Evolutionary conservation across 1,140 invertebrate genomes (phyloP).

Genomic region (Drosophila biarmipes): DNA sequence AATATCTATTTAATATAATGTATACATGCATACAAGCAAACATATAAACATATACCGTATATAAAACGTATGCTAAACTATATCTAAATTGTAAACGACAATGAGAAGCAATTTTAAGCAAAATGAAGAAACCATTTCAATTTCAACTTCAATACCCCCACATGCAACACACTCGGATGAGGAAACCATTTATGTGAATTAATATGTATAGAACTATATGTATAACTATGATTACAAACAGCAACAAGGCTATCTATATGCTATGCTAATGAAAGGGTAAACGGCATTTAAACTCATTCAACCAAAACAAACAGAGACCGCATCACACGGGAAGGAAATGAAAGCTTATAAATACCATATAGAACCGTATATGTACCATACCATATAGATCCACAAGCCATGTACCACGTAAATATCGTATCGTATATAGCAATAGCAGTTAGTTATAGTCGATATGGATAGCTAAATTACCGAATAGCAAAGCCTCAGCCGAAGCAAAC

Average conservation of each 20-base stretch:
- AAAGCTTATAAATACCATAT: slow-evolving; percentile 73
- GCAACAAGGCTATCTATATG: slow-evolving; percentile 63
- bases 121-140: slow-evolving; percentile 71
- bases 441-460: slow-evolving; percentile 42
- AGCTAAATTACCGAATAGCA: slow-evolving; percentile 45
- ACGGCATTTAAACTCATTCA: slow-evolving; percentile 77
- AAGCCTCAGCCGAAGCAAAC: slow-evolving; percentile 55
- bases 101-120: slow-evolving; percentile 80
- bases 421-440: slow-evolving; percentile 78
- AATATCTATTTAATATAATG: slow-evolving; percentile 56
- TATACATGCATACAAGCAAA: slow-evolving; percentile 43
- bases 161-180: slow-evolving; percentile 54
- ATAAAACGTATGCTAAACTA: slow-evolving; percentile 59
- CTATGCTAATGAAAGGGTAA: slow-evolving; percentile 78
- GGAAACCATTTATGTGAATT: slow-evolving; percentile 33
- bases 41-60: slow-evolving; percentile 52
- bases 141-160: slow-evolving; percentile 60
- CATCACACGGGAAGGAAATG: slow-evolving; percentile 18
- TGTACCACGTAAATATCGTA: slow-evolving; percentile 73
- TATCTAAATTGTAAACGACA: slow-evolving; percentile 70
- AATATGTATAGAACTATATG: slow-evolving; percentile 42
- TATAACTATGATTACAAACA: slow-evolving; percentile 49
- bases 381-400: slow-evolving; percentile 43
- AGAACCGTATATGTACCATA: slow-evolving; percentile 66
- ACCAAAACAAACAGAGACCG: slow-evolving; percentile 20